Percentiles rank a stretch among this genome's conserved stretches.
These are phyloP conservation scores for Marasmarcha lunaedactyla DNA, from an alignment of 2,888 invertebrate species.

Conservation along the genomic window DNA sequence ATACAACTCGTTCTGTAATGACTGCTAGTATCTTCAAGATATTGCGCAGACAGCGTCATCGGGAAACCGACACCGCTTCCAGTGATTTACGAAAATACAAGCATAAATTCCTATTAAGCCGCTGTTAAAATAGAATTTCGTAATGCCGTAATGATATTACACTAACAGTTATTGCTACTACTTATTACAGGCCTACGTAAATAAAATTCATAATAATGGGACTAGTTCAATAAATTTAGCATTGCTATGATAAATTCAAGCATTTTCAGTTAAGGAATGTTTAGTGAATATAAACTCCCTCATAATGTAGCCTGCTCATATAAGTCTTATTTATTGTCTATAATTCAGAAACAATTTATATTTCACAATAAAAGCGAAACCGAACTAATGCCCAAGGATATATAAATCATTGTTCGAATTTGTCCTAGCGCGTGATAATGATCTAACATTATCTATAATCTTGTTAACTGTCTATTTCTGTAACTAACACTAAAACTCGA, in stretches of 20 bases:
- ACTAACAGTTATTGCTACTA: conserved; percentile 40
- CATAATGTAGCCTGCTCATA: not conserved
- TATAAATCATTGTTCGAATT: conserved; percentile 18
- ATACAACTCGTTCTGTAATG: conserved; percentile 2
- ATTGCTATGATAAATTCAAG: not conserved
- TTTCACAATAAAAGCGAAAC: not conserved
- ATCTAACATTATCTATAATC: conserved; percentile 36
- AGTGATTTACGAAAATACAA: conserved; percentile 50
- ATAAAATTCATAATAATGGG: not conserved
- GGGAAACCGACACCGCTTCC: conserved; percentile 23
- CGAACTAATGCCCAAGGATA: conserved; percentile 3
- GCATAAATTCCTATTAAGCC: conserved; percentile 56
- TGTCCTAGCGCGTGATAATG: conserved; percentile 30
- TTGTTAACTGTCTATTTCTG: conserved; percentile 36
- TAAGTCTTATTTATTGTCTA: not conserved
- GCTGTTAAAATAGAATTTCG: conserved; percentile 47
- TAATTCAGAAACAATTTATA: not conserved
- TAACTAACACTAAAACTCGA: conserved; percentile 34
- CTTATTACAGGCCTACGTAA: not conserved
- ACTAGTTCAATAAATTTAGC: not conserved
- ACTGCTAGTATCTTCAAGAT: not conserved
- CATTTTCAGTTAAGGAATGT: not conserved
- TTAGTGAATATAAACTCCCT: not conserved
- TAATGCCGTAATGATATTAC: conserved; percentile 36
- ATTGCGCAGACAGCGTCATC: conserved; percentile 2